Conservation (phyloP, 2,888 invertebrate genomes). For the Amblyjoppa proteus region DNA sequence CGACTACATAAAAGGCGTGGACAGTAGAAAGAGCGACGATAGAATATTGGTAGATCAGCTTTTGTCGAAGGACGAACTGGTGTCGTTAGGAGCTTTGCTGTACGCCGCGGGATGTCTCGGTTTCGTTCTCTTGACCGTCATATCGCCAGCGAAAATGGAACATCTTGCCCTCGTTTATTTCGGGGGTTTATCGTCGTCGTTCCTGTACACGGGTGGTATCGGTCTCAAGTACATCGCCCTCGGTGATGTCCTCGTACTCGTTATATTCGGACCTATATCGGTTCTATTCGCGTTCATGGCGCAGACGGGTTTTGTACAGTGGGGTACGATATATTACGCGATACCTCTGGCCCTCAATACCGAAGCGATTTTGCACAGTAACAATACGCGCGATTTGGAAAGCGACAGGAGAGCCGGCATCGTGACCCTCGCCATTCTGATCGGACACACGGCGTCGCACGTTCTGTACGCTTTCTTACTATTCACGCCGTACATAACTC, state of each 20-base stretch:
- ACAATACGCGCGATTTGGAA: slow-evolving; percentile 96
- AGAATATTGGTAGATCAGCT: slow-evolving; percentile 97
- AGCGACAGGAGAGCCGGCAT: slow-evolving; percentile 95
- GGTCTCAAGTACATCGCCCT: slow-evolving; percentile 98
- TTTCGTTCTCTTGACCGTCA: slow-evolving; percentile 90
- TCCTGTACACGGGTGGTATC: slow-evolving; percentile 98
- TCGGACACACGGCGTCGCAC: slow-evolving; percentile 96
- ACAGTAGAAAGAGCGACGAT: slow-evolving; percentile 95
- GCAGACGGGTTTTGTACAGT: slow-evolving; percentile 96
- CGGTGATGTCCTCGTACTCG: slow-evolving; percentile 96
- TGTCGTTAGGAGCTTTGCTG: slow-evolving; percentile 94
- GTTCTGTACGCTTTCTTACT: slow-evolving; percentile 95
- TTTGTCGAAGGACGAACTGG: slow-evolving; percentile 92
- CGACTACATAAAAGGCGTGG: slow-evolving; percentile 97
- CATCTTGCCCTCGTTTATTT: slow-evolving; percentile 97
- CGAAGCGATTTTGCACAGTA: slow-evolving; percentile 97
- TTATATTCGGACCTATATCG: slow-evolving; percentile 97
- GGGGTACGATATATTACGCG: slow-evolving; percentile 96
- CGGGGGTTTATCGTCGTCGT: slow-evolving; percentile 97
- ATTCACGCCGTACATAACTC: slow-evolving; percentile 96
- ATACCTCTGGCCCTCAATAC: slow-evolving; percentile 97
- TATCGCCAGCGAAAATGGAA: slow-evolving; percentile 97
- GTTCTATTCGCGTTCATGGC: slow-evolving; percentile 97
- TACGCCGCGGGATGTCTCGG: slow-evolving; percentile 95
- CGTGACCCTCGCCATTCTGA: slow-evolving; percentile 96